Base-by-base conservation (phyloP, 2,797 vertebrate genomes). In the Etheostoma nigrum region DNA sequence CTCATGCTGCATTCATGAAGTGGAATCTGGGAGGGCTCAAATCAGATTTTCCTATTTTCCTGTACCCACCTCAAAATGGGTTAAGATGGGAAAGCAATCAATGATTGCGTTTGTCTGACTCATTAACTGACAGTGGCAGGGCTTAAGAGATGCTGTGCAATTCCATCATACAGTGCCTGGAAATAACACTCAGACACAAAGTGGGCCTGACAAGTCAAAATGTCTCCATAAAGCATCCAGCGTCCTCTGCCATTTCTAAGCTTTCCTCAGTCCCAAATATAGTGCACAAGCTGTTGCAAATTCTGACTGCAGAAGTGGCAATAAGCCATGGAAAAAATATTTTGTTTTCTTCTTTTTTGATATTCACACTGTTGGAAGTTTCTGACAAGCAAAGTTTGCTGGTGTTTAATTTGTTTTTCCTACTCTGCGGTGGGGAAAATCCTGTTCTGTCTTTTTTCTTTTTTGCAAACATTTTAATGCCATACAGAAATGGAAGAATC, bases 1-100 rank as follows among this genome's bases (percentile, higher is more conserved):
- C 47, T 44, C 25, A 15, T 25, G 52, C 65, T 60, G 44, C 27
- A 51, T 27, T 80, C 40, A 44, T 57, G 14, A 64, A 40, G 36
- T 4, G 54, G 42, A 57, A 27, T n/a, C 42, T 49, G 27, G n/a
- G 74, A 33, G 27, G 47, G 48, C 5, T 60, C 25, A 33, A 42
- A 45, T 60, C 54, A 15, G 10, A 59, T 61, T 75, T 54, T 44
- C 42, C 19, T 44, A 44, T 55, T 67, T 40, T 11, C 36, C 11
- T 60, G 51, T 19, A 10, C 36, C 36, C 25, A 13, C 33, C 23
- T 42, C 51, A 16, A 30, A 15, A 30, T 45, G 2, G 23, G 0
- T 57, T 27, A 18, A 62, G 8, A 49, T 19, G 21, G n/a, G 61
- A 44, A 16, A 1, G 14, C 25, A 48, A 4, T 66, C 36, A 42